Evolutionary conservation across 2,888 invertebrate species (phyloP).

Genomic region (Drosophila mimetica): DNA sequence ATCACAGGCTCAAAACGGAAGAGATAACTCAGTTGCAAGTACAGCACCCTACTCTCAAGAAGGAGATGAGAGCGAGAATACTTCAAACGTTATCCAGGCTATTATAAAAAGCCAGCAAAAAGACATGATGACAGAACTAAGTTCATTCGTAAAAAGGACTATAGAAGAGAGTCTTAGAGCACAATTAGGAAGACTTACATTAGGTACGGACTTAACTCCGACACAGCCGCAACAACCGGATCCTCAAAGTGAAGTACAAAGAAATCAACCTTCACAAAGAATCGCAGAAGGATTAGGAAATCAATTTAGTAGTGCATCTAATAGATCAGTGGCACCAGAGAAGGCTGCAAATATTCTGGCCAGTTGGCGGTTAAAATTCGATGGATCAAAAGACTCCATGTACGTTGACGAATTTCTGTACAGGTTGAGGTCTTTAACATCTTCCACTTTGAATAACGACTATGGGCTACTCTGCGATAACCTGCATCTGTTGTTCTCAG

Average conservation of each 20-base stretch:
- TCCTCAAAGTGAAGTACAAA: slow-evolving; percentile 3
- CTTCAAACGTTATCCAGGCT: slow-evolving; percentile 2
- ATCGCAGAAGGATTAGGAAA: no score
- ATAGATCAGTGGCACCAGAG: no score
- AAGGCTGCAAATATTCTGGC: no score
- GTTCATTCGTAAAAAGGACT: slow-evolving; percentile 1
- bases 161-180: slow-evolving; percentile 3
- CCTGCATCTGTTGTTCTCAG: no score
- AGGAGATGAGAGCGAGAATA: background rate
- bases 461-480: no score
- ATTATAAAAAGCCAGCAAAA: slow-evolving; percentile 4
- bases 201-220: background rate
- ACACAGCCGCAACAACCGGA: slow-evolving; percentile 1
- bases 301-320: no score
- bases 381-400: background rate
- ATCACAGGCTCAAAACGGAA: no score
- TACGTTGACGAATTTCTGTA: background rate
- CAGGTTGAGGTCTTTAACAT: background rate
- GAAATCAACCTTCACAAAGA: background rate
- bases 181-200: slow-evolving; percentile 1
- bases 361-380: background rate
- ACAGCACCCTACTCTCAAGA: slow-evolving; percentile 2
- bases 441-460: no score
- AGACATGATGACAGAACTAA: slow-evolving; percentile 1
- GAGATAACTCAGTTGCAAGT: no score